Conservation (phyloP, 2,888 invertebrate species). For the Macrophya annulata region DNA sequence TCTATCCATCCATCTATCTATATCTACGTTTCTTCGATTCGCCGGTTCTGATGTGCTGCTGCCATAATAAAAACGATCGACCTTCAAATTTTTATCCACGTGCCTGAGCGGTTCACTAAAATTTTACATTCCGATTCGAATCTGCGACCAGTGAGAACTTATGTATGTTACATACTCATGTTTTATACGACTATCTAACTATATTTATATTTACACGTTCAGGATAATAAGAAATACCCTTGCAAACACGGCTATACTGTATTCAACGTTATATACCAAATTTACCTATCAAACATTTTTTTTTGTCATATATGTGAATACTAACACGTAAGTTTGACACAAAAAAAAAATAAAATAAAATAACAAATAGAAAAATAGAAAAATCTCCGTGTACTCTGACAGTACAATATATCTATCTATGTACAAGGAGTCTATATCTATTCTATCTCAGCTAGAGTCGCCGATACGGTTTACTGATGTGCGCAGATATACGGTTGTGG, state of each 20-base stretch:
- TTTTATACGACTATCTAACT: slow-evolving; percentile 10
- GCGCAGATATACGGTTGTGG: slow-evolving; percentile 5
- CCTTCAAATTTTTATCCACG: slow-evolving; percentile 52
- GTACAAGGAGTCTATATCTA: neutral
- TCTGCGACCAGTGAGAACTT: slow-evolving; percentile 2
- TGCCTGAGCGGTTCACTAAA: slow-evolving; percentile 10
- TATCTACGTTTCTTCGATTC: neutral
- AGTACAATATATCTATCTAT: neutral
- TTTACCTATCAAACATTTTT: neutral
- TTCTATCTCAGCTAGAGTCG: neutral
- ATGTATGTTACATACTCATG: neutral
- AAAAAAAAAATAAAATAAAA: neutral
- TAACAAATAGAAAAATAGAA: neutral
- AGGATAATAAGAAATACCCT: neutral
- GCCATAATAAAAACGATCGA: neutral
- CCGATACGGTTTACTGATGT: slow-evolving; percentile 14
- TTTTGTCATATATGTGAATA: neutral
- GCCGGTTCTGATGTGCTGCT: neutral
- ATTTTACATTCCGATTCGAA: slow-evolving; percentile 51
- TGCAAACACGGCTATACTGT: neutral
- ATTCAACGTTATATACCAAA: neutral
- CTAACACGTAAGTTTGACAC: neutral
- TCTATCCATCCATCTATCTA: neutral
- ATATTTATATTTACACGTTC: neutral
- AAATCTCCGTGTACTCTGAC: neutral